phyloP scores from a whole-genome alignment of 2,888 invertebrate species.

The Mythimna ferrago region DNA sequence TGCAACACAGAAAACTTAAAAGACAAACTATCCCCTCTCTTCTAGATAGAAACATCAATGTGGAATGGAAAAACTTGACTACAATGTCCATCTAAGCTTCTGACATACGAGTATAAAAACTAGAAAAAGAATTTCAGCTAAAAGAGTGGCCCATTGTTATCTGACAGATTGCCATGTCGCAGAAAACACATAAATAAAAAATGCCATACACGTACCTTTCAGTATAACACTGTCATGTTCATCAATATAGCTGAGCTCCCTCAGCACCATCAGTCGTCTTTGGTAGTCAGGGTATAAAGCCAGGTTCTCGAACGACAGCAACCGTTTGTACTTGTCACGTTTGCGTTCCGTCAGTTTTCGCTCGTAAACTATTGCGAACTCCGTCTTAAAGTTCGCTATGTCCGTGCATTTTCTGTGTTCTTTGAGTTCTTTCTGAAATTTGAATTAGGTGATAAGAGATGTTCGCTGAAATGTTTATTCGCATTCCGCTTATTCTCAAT shows the following conservation, averaged over 20 bases:
- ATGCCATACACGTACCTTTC: constrained; percentile 72
- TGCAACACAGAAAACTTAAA: too few species aligned
- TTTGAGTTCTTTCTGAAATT: constrained; percentile 83
- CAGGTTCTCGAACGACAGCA: constrained; percentile 96
- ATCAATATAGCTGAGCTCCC: constrained; percentile 93
- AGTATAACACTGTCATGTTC: constrained; percentile 87
- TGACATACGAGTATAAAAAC: too few species aligned
- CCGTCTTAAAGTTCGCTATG: constrained; percentile 95
- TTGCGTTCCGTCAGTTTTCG: constrained; percentile 93
- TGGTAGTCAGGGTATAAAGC: constrained; percentile 97
- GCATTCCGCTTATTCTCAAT: neutral
- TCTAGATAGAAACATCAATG: too few species aligned
- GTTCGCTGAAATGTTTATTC: neutral
- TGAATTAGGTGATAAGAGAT: neutral
- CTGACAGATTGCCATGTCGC: too few species aligned
- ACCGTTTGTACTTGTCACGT: constrained; percentile 92
- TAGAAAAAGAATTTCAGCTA: too few species aligned
- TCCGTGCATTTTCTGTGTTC: constrained; percentile 92
- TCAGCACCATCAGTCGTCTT: constrained; percentile 94
- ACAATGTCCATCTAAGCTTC: too few species aligned
- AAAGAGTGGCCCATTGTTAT: too few species aligned
- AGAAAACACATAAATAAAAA: too few species aligned
- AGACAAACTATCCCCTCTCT: too few species aligned
- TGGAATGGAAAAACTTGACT: too few species aligned
- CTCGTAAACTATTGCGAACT: constrained; percentile 94